phyloP scores from a whole-genome alignment of 2,888 invertebrate genomes.

The Nymphalis c-album region DNA sequence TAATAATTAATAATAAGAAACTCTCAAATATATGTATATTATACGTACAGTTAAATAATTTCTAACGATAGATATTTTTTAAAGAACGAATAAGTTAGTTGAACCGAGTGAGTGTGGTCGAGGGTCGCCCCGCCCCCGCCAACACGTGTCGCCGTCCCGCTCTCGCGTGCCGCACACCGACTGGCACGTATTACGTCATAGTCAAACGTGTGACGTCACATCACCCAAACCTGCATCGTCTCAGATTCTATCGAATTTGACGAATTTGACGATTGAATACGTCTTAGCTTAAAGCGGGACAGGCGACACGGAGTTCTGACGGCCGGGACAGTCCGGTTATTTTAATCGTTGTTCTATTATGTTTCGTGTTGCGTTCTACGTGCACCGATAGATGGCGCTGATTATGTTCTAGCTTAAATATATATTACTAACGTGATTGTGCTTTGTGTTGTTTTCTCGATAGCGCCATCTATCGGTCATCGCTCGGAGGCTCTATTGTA shows the following conservation, averaged over 20 bases:
- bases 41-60: constrained; percentile 48
- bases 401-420: neutral
- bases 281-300: neutral
- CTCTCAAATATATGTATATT: constrained; percentile 43
- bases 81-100: constrained; percentile 43
- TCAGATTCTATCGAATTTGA: no score
- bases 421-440: neutral
- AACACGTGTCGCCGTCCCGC: neutral
- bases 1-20: constrained; percentile 18
- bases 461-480: neutral
- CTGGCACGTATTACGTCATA: no score
- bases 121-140: neutral
- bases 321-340: neutral
- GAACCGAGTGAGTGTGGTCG: neutral
- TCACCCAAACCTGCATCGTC: no score
- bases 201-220: no score
- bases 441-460: neutral
- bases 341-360: neutral
- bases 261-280: no score
- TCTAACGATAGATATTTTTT: constrained; percentile 61
- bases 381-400: neutral
- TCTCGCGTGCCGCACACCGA: no score
- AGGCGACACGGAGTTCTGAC: neutral
- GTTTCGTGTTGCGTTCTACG: neutral
- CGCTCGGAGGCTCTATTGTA: neutral